phyloP scores from a whole-genome alignment of 2,888 invertebrate genomes.

The Lordiphosa fenestrarum region DNA sequence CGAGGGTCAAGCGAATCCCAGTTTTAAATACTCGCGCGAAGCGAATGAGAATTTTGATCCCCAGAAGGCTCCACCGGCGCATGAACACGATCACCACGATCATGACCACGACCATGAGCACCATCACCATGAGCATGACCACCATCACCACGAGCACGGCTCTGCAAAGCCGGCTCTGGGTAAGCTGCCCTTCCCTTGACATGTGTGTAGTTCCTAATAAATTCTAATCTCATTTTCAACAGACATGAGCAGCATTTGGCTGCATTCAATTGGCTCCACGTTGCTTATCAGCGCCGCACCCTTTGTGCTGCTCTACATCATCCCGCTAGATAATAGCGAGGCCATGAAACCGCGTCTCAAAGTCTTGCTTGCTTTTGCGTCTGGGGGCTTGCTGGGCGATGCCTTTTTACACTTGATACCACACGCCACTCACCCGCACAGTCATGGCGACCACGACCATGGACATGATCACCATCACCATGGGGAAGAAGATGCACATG shows the following conservation, averaged over 20 bases:
- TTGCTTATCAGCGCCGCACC: slow-evolving; percentile 97
- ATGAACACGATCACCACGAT: slow-evolving; percentile 45
- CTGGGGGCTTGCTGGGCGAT: slow-evolving; percentile 97
- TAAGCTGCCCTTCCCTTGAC: slow-evolving; percentile 29
- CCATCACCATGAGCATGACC: slow-evolving; percentile 34
- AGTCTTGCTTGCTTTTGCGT: slow-evolving; percentile 94
- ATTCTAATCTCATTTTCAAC: slow-evolving; percentile 17
- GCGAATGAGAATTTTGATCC: slow-evolving; percentile 79
- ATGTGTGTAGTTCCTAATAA: not conserved
- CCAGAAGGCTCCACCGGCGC: slow-evolving; percentile 40
- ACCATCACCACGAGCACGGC: slow-evolving; percentile 41
- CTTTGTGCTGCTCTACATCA: slow-evolving; percentile 94
- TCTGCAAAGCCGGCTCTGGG: slow-evolving; percentile 57
- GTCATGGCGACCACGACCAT: slow-evolving; percentile 73
- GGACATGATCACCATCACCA: slow-evolving; percentile 81
- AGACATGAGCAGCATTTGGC: slow-evolving; percentile 82
- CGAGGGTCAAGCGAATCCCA: slow-evolving; percentile 83
- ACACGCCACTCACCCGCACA: slow-evolving; percentile 89
- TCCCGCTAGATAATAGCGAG: slow-evolving; percentile 93
- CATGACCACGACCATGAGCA: slow-evolving; percentile 37
- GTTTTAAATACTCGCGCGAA: slow-evolving; percentile 90
- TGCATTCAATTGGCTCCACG: slow-evolving; percentile 93
- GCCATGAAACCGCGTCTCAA: slow-evolving; percentile 93
- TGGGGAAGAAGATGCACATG: slow-evolving; percentile 82
- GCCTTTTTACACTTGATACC: slow-evolving; percentile 99